phyloP scores from a whole-genome alignment of 2,888 invertebrate genomes.

The Acrobasis repandana region DNA sequence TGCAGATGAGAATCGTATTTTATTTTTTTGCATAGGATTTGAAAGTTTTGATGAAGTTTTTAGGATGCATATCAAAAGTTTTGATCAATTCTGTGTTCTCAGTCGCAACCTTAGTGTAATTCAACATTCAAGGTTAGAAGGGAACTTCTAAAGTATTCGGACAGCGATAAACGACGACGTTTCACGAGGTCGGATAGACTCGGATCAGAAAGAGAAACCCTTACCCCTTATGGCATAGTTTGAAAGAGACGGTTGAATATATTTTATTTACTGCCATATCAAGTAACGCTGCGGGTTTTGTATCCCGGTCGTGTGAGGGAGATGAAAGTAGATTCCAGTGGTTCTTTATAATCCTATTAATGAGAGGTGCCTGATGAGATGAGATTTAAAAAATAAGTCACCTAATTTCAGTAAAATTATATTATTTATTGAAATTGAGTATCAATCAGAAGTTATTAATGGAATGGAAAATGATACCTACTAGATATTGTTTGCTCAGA shows the following conservation, averaged over 20 bases:
- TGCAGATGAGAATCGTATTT: background rate
- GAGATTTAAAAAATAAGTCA: conserved; percentile 41
- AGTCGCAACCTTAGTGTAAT: conserved; percentile 51
- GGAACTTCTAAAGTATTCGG: conserved; percentile 76
- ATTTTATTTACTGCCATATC: conserved; percentile 79
- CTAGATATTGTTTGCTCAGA: no score
- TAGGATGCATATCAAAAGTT: conserved; percentile 19
- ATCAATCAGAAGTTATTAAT: no score
- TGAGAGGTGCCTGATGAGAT: conserved; percentile 43
- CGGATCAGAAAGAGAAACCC: conserved; percentile 48
- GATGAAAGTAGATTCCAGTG: conserved; percentile 52
- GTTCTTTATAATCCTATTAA: conserved; percentile 48
- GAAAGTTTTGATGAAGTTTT: conserved; percentile 16
- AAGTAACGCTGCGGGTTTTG: conserved; percentile 59
- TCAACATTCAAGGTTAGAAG: conserved; percentile 72
- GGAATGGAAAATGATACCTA: no score
- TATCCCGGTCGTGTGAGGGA: conserved; percentile 53
- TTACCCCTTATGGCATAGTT: conserved; percentile 25
- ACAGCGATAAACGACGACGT: conserved; percentile 70
- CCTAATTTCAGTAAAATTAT: no score
- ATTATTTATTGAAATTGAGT: no score
- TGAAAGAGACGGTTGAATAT: conserved; percentile 50
- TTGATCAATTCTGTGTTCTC: conserved; percentile 34
- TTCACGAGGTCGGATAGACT: conserved; percentile 54
- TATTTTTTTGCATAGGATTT: background rate